A percentile compares a stretch with the other conserved stretches of the same genome.
phyloP scores from a whole-genome alignment of 2,888 invertebrate genomes.

The Suillia variegata region DNA sequence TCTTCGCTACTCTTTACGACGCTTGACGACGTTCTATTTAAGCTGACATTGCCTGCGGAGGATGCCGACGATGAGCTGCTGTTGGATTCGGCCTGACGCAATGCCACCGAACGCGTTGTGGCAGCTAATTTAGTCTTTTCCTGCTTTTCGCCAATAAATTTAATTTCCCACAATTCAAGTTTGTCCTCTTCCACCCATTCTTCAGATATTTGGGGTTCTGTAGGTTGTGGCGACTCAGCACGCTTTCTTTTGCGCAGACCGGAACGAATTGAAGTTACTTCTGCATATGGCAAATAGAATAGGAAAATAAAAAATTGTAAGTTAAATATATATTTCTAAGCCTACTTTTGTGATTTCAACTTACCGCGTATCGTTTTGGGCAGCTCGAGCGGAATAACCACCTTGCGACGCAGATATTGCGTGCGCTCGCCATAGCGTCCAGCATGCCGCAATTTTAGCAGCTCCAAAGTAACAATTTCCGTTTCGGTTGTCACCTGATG shows the following conservation, averaged over 20 bases:
- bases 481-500: conserved; percentile 95
- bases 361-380: conserved; percentile 87
- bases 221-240: conserved; percentile 91
- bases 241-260: conserved; percentile 91
- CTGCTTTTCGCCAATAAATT: conserved; percentile 84
- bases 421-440: conserved; percentile 89
- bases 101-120: conserved; percentile 69
- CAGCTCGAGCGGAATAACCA: conserved; percentile 91
- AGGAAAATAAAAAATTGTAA: not conserved
- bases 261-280: conserved; percentile 92
- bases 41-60: conserved; percentile 40
- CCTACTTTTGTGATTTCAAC: conserved; percentile 13
- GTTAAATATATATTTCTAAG: not conserved
- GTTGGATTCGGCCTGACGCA: conserved; percentile 74
- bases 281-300: too few species aligned
- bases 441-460: conserved; percentile 84
- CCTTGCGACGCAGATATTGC: conserved; percentile 90
- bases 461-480: conserved; percentile 90
- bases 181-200: conserved; percentile 97
- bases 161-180: conserved; percentile 95
- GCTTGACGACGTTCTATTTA: not conserved
- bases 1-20: conserved; percentile 63
- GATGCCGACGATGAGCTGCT: conserved; percentile 34
- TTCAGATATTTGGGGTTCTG: conserved; percentile 92
- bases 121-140: conserved; percentile 64